Evolutionary conservation across 2,113 vertebrate genomes (phyloP).

Genomic region (Centropus unirufus): DNA sequence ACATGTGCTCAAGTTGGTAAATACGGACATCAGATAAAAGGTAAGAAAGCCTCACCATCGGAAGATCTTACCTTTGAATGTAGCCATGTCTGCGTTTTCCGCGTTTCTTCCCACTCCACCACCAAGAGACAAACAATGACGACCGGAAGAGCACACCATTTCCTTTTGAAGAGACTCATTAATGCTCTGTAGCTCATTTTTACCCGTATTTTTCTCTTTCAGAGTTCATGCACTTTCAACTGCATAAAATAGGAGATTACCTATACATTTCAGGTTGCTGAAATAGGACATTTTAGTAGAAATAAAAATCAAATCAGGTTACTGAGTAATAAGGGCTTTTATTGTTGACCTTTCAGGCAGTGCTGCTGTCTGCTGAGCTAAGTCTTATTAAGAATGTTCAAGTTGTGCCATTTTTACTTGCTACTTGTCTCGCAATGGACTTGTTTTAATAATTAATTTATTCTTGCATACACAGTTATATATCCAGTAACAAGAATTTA

Average conservation of each 20-base stretch:
- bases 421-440: not conserved
- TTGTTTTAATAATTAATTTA: not conserved
- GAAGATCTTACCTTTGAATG: not conserved
- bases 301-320: not conserved
- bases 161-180: not conserved
- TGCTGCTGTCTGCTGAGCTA: not conserved
- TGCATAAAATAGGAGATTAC: not conserved
- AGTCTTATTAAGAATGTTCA: constrained; percentile 11
- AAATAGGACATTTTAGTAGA: not conserved
- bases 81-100: not conserved
- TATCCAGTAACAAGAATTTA: not conserved
- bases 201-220: not conserved
- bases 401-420: constrained; percentile 24
- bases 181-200: not conserved
- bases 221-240: not conserved
- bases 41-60: not conserved
- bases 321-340: not conserved
- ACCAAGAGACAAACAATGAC: not conserved
- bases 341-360: not conserved
- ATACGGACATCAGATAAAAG: not conserved
- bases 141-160: constrained; percentile 29
- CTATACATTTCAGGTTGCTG: not conserved
- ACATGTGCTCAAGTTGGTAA: not conserved
- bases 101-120: not conserved
- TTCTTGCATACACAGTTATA: not conserved